Base-by-base conservation (phyloP, 2,888 invertebrate genomes). In the Teinopalpus imperialis region DNA sequence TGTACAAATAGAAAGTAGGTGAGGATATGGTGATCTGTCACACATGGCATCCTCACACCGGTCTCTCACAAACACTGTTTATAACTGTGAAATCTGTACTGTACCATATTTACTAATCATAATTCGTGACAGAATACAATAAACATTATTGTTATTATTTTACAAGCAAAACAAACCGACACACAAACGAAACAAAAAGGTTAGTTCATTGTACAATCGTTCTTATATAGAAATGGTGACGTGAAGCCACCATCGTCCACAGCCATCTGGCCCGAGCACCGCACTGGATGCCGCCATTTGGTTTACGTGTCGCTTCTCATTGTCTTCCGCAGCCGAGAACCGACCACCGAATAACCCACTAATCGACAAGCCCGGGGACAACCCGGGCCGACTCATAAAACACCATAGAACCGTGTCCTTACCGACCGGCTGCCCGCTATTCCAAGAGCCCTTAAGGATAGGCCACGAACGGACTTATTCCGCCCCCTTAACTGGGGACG, bases 401-500 rank as follows among this genome's bases (percentile, higher is more conserved):
- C 87, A 88, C 57, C 79, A 82, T 51, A 70, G 87, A 35, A 83
- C 87, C 14, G 81, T 73, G 41, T 87, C 87, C 2, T 63, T 87
- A 49, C 87, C 87, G 34, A 69, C 74, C 51, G 86, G 83, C 2
- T 81, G 75, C 54, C 66, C 74, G 29, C 53, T 74, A 37, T 79
- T 74, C 67, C 74, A 71, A 63, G 85, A 82, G 53, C 76, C 81
- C 6, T 62, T 79, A 53, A 77, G 73, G 65, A 80, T 87, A 32
- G 71, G 69, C 54, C 93, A 94, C 79, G 93, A 92, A 74, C 89
- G 93, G 72, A 93, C 93, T 53, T 88, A 93, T 69, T 93, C 93
- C 65, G 91, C 93, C 69, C 93, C 93, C 51, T 74, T 93, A 54
- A 90, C 91, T 3, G 91, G 91, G 48, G 91, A 88, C 51, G 88